These are phyloP conservation scores for Drosophila picticornis DNA, from an alignment of 2,888 invertebrate species.

Conservation along the genomic window DNA sequence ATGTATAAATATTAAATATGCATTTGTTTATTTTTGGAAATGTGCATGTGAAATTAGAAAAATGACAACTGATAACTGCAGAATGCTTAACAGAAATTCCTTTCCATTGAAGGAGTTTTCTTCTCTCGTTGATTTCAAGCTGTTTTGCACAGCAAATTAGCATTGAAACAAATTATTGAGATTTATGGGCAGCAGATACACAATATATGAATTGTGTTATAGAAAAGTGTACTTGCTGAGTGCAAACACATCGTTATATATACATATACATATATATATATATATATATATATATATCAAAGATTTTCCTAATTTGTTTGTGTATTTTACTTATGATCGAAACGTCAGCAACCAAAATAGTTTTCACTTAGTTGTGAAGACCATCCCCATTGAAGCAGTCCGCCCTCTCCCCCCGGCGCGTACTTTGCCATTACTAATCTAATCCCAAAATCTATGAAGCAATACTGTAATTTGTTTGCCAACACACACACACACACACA, in stretches of 20 bases:
- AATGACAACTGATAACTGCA: neutral
- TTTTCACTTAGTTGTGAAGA: constrained; percentile 32
- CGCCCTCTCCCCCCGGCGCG: neutral
- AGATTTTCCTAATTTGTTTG: constrained; percentile 36
- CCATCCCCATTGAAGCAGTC: neutral
- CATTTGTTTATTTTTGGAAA: constrained; percentile 24
- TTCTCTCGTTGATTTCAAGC: neutral
- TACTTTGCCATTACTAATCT: constrained; percentile 9
- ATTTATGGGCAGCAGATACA: neutral
- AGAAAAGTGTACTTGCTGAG: constrained; percentile 33
- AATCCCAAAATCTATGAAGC: constrained; percentile 40
- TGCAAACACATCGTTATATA: constrained; percentile 27
- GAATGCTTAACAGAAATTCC: neutral
- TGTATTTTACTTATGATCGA: constrained; percentile 38
- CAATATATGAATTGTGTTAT: constrained; percentile 1
- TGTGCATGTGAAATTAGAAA: neutral
- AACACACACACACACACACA: constrained; percentile 28
- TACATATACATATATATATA: neutral
- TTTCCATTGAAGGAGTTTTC: no score
- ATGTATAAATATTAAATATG: constrained; percentile 6
- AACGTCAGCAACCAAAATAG: constrained; percentile 74
- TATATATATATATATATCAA: constrained; percentile 16
- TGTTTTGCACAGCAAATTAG: constrained; percentile 7
- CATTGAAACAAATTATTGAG: neutral
- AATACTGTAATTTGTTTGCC: constrained; percentile 75